Conservation (phyloP, 2,888 invertebrate genomes). For the Melieria crassipennis region DNA sequence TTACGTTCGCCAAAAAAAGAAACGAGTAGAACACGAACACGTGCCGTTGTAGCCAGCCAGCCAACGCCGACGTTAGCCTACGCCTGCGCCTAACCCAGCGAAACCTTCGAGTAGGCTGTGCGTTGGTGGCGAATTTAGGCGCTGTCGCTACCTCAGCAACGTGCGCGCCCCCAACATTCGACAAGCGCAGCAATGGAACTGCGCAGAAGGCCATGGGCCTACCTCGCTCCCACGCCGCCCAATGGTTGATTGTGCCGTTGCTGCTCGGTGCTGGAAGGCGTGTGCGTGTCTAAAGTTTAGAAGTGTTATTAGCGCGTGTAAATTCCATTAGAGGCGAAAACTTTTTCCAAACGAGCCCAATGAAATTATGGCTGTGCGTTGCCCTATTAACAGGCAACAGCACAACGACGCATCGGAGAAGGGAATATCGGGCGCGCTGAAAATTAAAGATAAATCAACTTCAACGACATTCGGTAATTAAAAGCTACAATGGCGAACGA, state of each 20-base stretch:
- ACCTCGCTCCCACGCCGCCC: neutral
- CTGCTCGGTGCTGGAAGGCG: neutral
- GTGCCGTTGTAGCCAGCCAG: too few species aligned
- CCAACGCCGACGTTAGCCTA: too few species aligned
- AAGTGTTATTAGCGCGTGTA: constrained; percentile 28
- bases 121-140: neutral
- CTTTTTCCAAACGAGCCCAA: constrained; percentile 14
- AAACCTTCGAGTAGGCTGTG: neutral
- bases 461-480: neutral
- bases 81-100: neutral
- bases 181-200: neutral
- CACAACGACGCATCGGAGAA: neutral
- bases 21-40: neutral
- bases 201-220: neutral
- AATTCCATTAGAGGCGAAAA: constrained; percentile 20
- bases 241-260: neutral
- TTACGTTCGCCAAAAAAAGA: neutral
- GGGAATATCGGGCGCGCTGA: neutral
- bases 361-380: constrained; percentile 4
- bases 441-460: neutral
- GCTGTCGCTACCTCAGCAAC: neutral
- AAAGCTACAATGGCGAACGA: neutral
- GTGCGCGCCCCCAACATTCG: neutral
- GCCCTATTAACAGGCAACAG: neutral
- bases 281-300: neutral